A percentile compares a stretch with the other conserved stretches of the same genome.
Conservation (phyloP, 2,797 vertebrate species). For the Cynopterus sphinx region DNA sequence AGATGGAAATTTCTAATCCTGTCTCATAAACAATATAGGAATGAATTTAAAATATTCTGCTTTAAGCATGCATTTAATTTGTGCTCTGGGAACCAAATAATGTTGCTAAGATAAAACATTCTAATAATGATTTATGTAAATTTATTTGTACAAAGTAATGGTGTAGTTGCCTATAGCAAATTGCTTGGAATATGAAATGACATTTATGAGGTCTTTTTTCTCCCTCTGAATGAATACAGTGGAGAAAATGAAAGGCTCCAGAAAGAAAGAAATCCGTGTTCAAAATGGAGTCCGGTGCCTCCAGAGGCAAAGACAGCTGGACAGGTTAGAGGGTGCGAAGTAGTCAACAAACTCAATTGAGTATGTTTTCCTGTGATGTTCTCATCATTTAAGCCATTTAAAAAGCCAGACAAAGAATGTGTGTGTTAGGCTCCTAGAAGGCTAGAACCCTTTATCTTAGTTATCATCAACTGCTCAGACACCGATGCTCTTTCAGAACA, state of each 20-base stretch:
- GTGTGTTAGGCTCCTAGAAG: not conserved
- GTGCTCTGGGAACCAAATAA: slow-evolving; percentile 84
- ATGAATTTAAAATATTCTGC: slow-evolving; percentile 85
- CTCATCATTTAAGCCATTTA: not conserved
- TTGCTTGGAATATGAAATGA: slow-evolving; percentile 83
- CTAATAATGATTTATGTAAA: slow-evolving; percentile 87
- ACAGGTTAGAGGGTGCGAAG: slow-evolving; percentile 67
- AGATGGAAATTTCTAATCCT: slow-evolving; percentile 82
- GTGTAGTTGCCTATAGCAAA: slow-evolving; percentile 84
- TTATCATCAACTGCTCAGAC: not conserved
- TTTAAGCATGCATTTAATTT: slow-evolving; percentile 85
- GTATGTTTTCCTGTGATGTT: not conserved
- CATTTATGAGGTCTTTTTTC: slow-evolving; percentile 77
- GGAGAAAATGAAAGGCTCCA: slow-evolving; percentile 64
- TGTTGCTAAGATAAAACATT: slow-evolving; percentile 84
- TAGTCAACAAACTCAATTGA: not conserved
- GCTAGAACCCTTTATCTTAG: not conserved
- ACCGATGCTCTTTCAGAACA: not conserved
- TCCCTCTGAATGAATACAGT: slow-evolving; percentile 76
- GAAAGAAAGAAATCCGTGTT: slow-evolving; percentile 71
- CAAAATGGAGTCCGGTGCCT: slow-evolving; percentile 71
- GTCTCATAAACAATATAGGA: slow-evolving; percentile 84
- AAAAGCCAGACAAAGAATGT: not conserved
- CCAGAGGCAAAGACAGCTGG: slow-evolving; percentile 57
- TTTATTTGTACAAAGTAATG: slow-evolving; percentile 86